Percentiles rank a stretch among this genome's conserved stretches.
Evolutionary conservation across 2,113 vertebrate genomes (phyloP).

Genomic region (Urocynchramus pylzowi): DNA sequence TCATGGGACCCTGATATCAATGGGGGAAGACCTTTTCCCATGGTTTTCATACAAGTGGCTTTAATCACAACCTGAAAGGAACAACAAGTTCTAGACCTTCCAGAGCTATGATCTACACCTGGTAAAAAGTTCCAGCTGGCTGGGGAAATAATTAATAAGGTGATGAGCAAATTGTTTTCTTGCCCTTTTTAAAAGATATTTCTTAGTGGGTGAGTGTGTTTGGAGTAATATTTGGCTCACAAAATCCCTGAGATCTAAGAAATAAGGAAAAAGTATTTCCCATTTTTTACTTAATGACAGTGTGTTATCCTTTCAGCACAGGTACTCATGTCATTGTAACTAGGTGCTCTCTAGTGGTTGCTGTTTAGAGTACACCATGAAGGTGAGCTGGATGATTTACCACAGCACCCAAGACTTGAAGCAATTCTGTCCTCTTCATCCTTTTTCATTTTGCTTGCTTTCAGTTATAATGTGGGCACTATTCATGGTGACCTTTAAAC

Average conservation of each 20-base stretch:
- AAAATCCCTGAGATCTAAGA: background rate
- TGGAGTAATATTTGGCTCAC: background rate
- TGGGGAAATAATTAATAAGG: background rate
- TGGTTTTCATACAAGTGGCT: background rate
- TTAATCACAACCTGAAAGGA: background rate
- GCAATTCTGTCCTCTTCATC: background rate
- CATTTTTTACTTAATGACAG: background rate
- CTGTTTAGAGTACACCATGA: background rate
- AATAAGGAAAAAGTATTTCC: background rate
- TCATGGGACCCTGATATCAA: rapidly evolving
- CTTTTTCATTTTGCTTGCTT: background rate
- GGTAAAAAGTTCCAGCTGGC: background rate
- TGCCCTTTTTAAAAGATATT: background rate
- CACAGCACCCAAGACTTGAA: background rate
- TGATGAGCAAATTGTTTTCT: background rate
- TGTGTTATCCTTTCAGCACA: background rate
- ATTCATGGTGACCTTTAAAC: background rate
- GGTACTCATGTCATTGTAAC: background rate
- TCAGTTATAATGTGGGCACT: background rate
- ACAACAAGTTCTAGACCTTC: background rate
- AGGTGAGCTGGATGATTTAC: background rate
- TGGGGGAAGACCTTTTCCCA: background rate
- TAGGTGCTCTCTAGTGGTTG: background rate
- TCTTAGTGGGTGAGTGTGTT: background rate
- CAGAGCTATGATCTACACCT: background rate